Conservation (phyloP, 2,888 invertebrate species). For the Rotaria socialis region DNA sequence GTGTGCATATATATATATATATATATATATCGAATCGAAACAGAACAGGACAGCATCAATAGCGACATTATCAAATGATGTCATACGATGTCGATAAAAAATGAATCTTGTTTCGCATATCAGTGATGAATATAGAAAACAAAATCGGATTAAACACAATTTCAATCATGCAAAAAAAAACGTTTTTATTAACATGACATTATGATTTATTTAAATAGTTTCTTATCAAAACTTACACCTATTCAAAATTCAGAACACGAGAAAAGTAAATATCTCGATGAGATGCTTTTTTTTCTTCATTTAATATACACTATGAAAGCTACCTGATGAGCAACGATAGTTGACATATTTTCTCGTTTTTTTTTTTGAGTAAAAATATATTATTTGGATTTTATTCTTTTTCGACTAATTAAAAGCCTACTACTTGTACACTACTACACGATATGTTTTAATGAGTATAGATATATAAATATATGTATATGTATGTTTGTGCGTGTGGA, state of each 20-base stretch:
- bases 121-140: background rate
- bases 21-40: background rate
- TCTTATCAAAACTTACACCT: background rate
- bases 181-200: background rate
- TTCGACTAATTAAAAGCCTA: background rate
- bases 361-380: background rate
- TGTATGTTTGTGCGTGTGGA: slow-evolving; percentile 4
- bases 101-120: background rate
- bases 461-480: background rate
- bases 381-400: background rate
- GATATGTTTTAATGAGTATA: background rate
- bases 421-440: background rate
- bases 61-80: slow-evolving; percentile 12
- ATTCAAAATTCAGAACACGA: background rate
- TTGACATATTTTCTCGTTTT: background rate
- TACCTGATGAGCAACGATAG: slow-evolving; percentile 13
- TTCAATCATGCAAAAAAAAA: background rate
- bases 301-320: background rate
- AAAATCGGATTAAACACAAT: background rate
- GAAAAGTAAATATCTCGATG: background rate
- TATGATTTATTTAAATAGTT: background rate
- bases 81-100: slow-evolving; percentile 13
- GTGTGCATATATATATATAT: too few species aligned
- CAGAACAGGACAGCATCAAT: slow-evolving; percentile 16
- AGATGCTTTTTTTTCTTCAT: background rate